A percentile compares a stretch with the other conserved stretches of the same genome.
These are phyloP conservation scores for Rachycentron canadum DNA, from an alignment of 2,797 vertebrate genomes.

Conservation along the genomic window DNA sequence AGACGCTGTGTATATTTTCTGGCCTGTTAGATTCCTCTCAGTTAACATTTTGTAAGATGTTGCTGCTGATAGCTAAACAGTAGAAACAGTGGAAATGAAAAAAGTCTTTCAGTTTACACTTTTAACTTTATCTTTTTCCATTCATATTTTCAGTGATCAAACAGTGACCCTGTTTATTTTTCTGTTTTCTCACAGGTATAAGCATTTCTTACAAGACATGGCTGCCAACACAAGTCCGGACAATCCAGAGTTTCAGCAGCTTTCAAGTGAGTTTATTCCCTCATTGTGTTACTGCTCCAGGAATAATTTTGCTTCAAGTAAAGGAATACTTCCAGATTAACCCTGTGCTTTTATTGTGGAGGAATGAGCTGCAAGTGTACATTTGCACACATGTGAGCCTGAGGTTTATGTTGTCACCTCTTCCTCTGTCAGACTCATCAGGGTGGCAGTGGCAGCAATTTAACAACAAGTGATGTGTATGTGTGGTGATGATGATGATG, in stretches of 20 bases:
- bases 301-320: constrained; percentile 34
- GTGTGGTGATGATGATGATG: constrained; percentile 30
- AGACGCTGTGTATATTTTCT: not conserved
- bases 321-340: constrained; percentile 55
- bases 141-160: constrained; percentile 40
- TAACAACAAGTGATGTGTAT: constrained; percentile 49
- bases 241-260: constrained; percentile 86
- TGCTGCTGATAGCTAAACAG: not conserved
- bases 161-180: constrained; percentile 8
- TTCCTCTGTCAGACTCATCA: constrained; percentile 18
- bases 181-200: constrained; percentile 86
- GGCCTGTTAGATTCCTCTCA: not conserved
- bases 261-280: constrained; percentile 88
- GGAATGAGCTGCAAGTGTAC: not conserved
- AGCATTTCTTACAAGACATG: constrained; percentile 88
- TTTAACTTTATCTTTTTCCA: not conserved
- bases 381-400: constrained; percentile 7
- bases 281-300: constrained; percentile 19
- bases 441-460: constrained; percentile 50
- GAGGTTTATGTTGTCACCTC: constrained; percentile 14
- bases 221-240: constrained; percentile 89
- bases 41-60: not conserved
- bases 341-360: constrained; percentile 12
- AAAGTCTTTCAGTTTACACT: constrained; percentile 3
- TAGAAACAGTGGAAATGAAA: constrained; percentile 10